A percentile compares a stretch with the other conserved stretches of the same genome.
Evolutionary conservation across 2,797 vertebrate genomes (phyloP).

Genomic region (Lagorchestes hirsutus): DNA sequence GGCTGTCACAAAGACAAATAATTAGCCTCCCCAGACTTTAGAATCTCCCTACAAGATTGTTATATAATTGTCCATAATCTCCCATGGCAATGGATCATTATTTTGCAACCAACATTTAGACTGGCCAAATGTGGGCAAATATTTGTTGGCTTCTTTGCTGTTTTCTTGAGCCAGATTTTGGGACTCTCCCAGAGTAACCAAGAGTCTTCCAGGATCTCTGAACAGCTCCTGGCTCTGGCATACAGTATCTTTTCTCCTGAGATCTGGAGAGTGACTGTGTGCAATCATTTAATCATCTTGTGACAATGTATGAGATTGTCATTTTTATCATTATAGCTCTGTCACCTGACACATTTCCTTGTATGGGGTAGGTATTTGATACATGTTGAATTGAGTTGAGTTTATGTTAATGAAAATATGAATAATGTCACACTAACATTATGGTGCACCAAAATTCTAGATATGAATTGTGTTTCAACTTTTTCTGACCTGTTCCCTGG

Average conservation of each 20-base stretch:
- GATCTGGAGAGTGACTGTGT: not conserved
- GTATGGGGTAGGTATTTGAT: not conserved
- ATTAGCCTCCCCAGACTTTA: not conserved
- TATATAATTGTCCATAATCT: not conserved
- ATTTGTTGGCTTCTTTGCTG: not conserved
- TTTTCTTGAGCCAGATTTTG: not conserved
- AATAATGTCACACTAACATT: not conserved
- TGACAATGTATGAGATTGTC: not conserved
- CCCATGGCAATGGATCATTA: not conserved
- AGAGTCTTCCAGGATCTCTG: not conserved
- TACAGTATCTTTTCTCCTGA: not conserved
- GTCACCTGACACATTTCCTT: not conserved
- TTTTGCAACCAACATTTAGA: not conserved
- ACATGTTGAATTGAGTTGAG: not conserved
- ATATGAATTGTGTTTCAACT: not conserved
- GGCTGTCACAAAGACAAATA: not conserved
- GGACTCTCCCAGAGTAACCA: not conserved
- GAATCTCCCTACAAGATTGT: not conserved
- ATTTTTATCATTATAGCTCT: not conserved
- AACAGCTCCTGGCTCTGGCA: not conserved
- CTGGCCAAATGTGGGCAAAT: not conserved
- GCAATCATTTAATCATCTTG: not conserved
- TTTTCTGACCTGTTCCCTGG: not conserved
- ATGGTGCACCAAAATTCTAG: not conserved
- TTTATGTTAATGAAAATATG: not conserved